Percentiles rank a stretch among this genome's conserved stretches.
These are phyloP conservation scores for Gorsachius magnificus DNA, from an alignment of 2,797 vertebrate species.

Conservation along the genomic window DNA sequence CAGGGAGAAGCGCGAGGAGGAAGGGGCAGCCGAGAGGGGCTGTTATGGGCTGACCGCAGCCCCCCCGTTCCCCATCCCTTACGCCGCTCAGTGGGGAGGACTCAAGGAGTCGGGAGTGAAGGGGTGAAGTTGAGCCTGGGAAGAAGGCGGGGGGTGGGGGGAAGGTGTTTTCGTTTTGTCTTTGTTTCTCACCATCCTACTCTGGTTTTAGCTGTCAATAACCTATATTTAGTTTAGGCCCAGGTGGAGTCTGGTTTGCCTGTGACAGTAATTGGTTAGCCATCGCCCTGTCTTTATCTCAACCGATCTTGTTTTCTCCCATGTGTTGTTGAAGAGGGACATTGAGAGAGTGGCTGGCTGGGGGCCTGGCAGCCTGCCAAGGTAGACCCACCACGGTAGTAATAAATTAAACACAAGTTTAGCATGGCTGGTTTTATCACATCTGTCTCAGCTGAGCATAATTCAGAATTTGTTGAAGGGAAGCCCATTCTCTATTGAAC, in stretches of 20 bases:
- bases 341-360: not conserved
- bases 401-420: not conserved
- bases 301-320: not conserved
- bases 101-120: not conserved
- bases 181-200: not conserved
- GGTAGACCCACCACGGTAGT: not conserved
- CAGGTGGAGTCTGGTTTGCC: not conserved
- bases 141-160: not conserved
- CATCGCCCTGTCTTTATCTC: not conserved
- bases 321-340: not conserved
- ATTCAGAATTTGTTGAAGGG: not conserved
- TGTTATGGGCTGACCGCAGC: accelerated
- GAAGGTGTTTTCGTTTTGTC: not conserved
- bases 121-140: not conserved
- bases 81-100: accelerated
- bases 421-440: not conserved
- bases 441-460: not conserved
- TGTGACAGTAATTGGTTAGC: not conserved
- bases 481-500: not conserved
- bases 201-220: not conserved
- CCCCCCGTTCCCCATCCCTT: not conserved
- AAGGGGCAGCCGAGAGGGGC: not conserved
- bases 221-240: not conserved
- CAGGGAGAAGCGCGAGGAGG: not conserved
- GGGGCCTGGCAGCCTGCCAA: not conserved